Percentiles rank a stretch among this genome's conserved stretches.
Evolutionary conservation across 2,797 vertebrate genomes (phyloP).

Genomic region (Spinibarbus caldwelli): DNA sequence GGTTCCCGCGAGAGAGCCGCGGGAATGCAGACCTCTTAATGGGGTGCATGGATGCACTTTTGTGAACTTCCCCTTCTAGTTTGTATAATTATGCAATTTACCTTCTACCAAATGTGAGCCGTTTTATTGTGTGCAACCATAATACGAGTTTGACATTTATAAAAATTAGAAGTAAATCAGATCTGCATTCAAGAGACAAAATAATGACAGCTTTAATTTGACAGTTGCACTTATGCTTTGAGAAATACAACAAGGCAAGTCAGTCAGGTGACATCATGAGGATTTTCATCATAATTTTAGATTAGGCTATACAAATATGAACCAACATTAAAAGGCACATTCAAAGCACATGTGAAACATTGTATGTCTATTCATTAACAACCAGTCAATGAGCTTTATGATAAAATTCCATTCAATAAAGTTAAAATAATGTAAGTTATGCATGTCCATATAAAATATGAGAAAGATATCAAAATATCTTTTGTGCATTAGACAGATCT

Average conservation of each 20-base stretch:
- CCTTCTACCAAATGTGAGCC: background rate
- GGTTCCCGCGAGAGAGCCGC: no score
- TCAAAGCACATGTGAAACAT: background rate
- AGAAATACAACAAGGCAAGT: background rate
- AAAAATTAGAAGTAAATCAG: background rate
- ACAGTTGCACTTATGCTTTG: no score
- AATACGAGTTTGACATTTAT: background rate
- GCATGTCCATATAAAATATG: background rate
- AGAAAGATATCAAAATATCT: background rate
- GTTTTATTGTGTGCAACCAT: background rate
- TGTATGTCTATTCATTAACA: background rate
- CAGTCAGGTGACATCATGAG: background rate
- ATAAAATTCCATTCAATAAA: background rate
- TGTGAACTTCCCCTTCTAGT: background rate
- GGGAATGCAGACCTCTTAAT: no score
- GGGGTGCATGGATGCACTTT: no score
- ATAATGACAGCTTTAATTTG: background rate
- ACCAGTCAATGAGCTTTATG: no score
- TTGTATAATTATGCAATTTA: background rate
- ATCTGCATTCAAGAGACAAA: background rate
- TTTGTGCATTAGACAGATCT: constrained; percentile 18
- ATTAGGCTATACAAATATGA: background rate
- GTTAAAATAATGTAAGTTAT: background rate
- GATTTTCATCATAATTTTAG: background rate
- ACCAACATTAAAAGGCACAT: constrained; percentile 6